Conservation (phyloP, 2,888 invertebrate genomes). For the Dicyrtoma fusca region DNA sequence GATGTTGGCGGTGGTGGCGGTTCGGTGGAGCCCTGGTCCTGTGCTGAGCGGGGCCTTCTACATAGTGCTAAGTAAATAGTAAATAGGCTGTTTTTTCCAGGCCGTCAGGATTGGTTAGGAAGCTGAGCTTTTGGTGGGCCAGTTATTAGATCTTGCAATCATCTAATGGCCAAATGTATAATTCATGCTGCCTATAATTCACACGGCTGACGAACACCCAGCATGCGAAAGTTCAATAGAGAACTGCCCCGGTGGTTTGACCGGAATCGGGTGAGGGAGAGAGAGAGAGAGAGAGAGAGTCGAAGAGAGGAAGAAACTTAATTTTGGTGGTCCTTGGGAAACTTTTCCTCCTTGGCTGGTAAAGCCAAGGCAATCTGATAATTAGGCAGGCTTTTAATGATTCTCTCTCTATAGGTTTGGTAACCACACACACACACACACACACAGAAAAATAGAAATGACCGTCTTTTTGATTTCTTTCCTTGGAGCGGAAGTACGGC, state of each 20-base stretch:
- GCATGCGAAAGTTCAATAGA: slow-evolving; percentile 56
- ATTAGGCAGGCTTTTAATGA: slow-evolving; percentile 57
- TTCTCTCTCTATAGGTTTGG: slow-evolving; percentile 49
- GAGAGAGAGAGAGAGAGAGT: slow-evolving; percentile 31
- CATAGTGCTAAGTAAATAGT: slow-evolving; percentile 7
- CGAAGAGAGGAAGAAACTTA: slow-evolving; percentile 43
- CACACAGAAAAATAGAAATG: slow-evolving; percentile 49
- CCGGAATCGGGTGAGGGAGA: slow-evolving; percentile 33
- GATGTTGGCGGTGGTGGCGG: background rate
- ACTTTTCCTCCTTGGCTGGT: slow-evolving; percentile 32
- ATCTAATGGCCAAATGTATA: slow-evolving; percentile 57
- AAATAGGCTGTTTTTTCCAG: slow-evolving; percentile 23
- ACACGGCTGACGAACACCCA: slow-evolving; percentile 51
- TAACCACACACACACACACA: slow-evolving; percentile 39
- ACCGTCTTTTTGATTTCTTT: slow-evolving; percentile 56
- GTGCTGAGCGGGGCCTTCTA: slow-evolving; percentile 6
- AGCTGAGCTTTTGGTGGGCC: slow-evolving; percentile 36
- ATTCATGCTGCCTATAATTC: slow-evolving; percentile 57
- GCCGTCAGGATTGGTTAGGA: slow-evolving; percentile 30
- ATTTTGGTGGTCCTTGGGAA: slow-evolving; percentile 46
- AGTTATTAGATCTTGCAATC: slow-evolving; percentile 57
- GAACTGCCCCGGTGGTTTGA: slow-evolving; percentile 32
- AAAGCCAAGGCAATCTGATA: slow-evolving; percentile 54
- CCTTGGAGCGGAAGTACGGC: slow-evolving; percentile 52
- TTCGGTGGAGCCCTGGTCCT: background rate